phyloP scores from a whole-genome alignment of 2,888 invertebrate species.

The Parapristionchus giblindavisi region DNA sequence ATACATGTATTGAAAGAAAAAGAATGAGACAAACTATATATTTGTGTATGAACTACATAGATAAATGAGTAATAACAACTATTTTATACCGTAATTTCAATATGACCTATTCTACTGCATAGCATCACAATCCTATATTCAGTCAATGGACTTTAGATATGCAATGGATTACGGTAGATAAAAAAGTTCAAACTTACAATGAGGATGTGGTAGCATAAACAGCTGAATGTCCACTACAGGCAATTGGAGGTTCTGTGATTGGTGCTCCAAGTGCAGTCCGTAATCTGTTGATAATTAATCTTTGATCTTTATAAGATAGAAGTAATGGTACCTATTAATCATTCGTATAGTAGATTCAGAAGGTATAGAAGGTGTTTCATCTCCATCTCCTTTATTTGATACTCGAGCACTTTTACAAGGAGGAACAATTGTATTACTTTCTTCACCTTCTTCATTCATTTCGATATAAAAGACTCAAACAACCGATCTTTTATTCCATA shows the following conservation, averaged over 20 bases:
- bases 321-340: constrained; percentile 1
- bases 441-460: background rate
- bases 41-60: too few relatives aligned
- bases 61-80: too few relatives aligned
- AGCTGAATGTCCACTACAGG: constrained; percentile 51
- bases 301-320: background rate
- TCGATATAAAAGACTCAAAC: background rate
- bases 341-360: background rate
- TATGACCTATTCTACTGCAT: too few relatives aligned
- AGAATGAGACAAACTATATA: too few relatives aligned
- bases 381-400: constrained; percentile 5
- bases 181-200: constrained; percentile 19
- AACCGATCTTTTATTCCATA: background rate
- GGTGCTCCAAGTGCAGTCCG: constrained; percentile 22
- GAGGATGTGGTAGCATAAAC: constrained; percentile 51
- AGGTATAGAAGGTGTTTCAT: background rate
- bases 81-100: too few relatives aligned
- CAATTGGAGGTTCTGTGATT: constrained; percentile 45
- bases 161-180: background rate
- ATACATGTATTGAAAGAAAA: too few relatives aligned
- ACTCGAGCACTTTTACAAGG: constrained; percentile 11
- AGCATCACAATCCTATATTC: too few relatives aligned
- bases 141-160: background rate
- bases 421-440: background rate
- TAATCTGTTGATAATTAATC: constrained; percentile 11